Conservation (phyloP, 2,888 invertebrate genomes). For the Aromia moschata region DNA sequence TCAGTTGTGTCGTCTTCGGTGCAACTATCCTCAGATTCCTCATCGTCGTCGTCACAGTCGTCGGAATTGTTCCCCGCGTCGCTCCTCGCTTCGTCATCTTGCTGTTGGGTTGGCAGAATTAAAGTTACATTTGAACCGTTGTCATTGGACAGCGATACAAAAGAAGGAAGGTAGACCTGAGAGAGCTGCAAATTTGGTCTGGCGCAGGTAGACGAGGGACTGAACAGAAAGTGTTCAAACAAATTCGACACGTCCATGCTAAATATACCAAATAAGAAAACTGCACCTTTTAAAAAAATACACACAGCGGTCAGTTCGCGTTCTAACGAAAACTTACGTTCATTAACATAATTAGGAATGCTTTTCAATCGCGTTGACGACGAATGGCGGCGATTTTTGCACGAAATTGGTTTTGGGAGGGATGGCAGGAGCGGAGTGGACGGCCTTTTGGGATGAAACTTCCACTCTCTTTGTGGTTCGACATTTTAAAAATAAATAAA, state of each 20-base stretch:
- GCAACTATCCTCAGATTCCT: slow-evolving; percentile 26
- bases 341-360: neutral
- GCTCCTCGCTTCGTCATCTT: slow-evolving; percentile 14
- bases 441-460: neutral
- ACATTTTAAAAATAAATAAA: slow-evolving; percentile 29
- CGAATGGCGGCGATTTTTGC: neutral
- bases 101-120: slow-evolving; percentile 10
- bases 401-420: neutral
- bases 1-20: slow-evolving; percentile 9
- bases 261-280: neutral
- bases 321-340: slow-evolving; percentile 4
- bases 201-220: slow-evolving; percentile 2
- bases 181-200: slow-evolving; percentile 7
- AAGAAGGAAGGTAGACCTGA: slow-evolving; percentile 17
- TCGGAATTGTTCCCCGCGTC: slow-evolving; percentile 24
- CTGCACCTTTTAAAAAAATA: neutral
- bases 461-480: slow-evolving; percentile 18
- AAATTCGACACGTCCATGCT: slow-evolving; percentile 23
- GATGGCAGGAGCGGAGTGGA: neutral
- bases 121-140: slow-evolving; percentile 5
- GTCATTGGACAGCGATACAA: slow-evolving; percentile 7
- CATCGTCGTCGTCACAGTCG: slow-evolving; percentile 34
- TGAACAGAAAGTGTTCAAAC: slow-evolving; percentile 14
- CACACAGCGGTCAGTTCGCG: too few species aligned
- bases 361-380: neutral